Base-by-base conservation (phyloP, 2,888 invertebrate genomes). In the Scaptomyza cyrtandrae region DNA sequence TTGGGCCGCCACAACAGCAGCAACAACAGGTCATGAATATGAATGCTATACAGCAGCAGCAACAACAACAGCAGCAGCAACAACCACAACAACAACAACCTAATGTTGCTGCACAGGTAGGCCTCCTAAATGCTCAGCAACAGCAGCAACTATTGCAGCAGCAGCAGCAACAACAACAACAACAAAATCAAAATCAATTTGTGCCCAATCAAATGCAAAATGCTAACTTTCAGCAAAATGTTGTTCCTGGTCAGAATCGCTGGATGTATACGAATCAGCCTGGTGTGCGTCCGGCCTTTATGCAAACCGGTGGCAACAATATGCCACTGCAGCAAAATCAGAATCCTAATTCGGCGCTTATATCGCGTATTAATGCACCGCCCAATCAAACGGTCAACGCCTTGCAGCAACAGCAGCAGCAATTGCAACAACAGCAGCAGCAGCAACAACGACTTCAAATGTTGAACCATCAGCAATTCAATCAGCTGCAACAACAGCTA, bases 281-380 rank as follows among this genome's bases (percentile, higher is more conserved):
- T 31, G 90, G 62, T 31, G 88, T 74, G 27, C 89, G 86, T 13
- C 88, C 86, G 3, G 66, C 83, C 0, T 86, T 89, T 16, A 88
- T 86, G 89, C 85, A 86, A 35, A 57, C 76, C 1, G 65, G 71
- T 0, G 90, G 78, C 37, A 80, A 63, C 45, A 75, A 64, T 19
- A 78, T 75, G 62, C 77, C 64, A 1, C 48, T 80, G 16, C 77
- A 80, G 29, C 83, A 67, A 81, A 93, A 57, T 81, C 93, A 86
- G 86, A 93, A 80, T 90, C 91, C 91, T 6, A 91, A 92, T 91
- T 86, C 94, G 84, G 94, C 94, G 9, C 91, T 94, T 0, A 93
- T 94, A 65, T 94, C 95, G 10, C 94, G 95, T 85, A 92, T 94
- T 0, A 94, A 95, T 79, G 94, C 94, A 67, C 95, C 95, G 0